A percentile compares a stretch with the other conserved stretches of the same genome.
These are phyloP conservation scores for Cephus nigrinus DNA, from an alignment of 2,888 invertebrate genomes.

Conservation along the genomic window DNA sequence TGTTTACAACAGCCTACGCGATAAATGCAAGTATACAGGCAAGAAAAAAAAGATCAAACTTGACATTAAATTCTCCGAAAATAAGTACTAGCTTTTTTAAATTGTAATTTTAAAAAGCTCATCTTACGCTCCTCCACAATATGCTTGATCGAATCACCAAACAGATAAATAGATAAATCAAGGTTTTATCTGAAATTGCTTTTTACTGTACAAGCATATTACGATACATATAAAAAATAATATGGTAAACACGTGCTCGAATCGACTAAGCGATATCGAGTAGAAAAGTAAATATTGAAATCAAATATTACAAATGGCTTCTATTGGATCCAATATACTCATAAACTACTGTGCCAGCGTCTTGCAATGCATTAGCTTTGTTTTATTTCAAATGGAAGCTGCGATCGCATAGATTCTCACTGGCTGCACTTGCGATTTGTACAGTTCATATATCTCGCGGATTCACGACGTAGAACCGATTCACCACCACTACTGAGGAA, in stretches of 20 bases:
- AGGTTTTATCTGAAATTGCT: too few species aligned
- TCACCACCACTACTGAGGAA: not conserved
- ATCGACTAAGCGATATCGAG: not conserved
- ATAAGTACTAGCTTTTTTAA: not conserved
- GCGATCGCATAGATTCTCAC: constrained; percentile 39
- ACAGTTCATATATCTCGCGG: constrained; percentile 45
- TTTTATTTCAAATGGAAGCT: constrained; percentile 35
- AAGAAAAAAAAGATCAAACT: not conserved
- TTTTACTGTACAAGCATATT: too few species aligned
- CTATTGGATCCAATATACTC: not conserved
- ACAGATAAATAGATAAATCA: too few species aligned
- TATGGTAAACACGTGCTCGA: not conserved
- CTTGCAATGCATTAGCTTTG: constrained; percentile 36
- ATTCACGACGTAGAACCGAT: constrained; percentile 10
- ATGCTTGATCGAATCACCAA: too few species aligned
- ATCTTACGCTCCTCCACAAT: too few species aligned
- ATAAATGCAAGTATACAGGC: not conserved
- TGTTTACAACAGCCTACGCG: not conserved
- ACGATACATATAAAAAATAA: not conserved
- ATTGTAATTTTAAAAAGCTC: not conserved
- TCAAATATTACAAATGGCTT: not conserved
- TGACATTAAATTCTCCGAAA: not conserved
- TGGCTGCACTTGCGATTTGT: constrained; percentile 9
- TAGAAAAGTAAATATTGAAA: not conserved
- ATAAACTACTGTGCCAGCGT: constrained; percentile 24